A percentile compares a stretch with the other conserved stretches of the same genome.
Conservation (phyloP, 2,888 invertebrate genomes). For the Acronicta leporina region DNA sequence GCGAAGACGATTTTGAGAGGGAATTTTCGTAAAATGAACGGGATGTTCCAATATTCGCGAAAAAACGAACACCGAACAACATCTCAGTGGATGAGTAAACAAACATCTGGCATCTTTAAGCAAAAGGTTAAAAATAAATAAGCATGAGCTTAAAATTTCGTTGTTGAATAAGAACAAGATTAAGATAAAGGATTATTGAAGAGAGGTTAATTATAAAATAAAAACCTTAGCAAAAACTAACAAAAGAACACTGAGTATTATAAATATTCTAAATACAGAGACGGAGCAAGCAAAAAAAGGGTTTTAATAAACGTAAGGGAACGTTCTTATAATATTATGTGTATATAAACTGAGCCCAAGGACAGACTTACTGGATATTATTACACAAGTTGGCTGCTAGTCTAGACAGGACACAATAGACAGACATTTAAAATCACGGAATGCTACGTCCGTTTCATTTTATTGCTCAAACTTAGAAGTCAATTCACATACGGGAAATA, state of each 20-base stretch:
- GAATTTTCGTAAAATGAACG: slow-evolving; percentile 8
- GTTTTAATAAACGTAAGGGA: slow-evolving; percentile 50
- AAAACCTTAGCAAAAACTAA: slow-evolving; percentile 13
- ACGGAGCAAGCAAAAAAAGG: slow-evolving; percentile 40
- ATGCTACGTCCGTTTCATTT: slow-evolving; percentile 46
- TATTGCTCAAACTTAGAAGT: slow-evolving; percentile 50
- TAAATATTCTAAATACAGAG: slow-evolving; percentile 26
- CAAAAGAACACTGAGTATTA: slow-evolving; percentile 14
- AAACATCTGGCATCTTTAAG: slow-evolving; percentile 3
- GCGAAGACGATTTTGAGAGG: slow-evolving; percentile 12
- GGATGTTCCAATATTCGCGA: slow-evolving; percentile 8
- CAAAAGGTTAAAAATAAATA: neutral
- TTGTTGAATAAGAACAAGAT: neutral
- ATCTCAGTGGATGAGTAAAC: slow-evolving; percentile 1
- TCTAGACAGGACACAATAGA: slow-evolving; percentile 57
- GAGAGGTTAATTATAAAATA: slow-evolving; percentile 3
- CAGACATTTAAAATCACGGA: slow-evolving; percentile 53
- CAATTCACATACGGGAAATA: slow-evolving; percentile 44
- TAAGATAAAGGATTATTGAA: neutral
- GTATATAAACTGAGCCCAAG: slow-evolving; percentile 46
- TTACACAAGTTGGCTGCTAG: slow-evolving; percentile 54
- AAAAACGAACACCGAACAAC: neutral
- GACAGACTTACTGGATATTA: slow-evolving; percentile 48
- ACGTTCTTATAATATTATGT: slow-evolving; percentile 34
- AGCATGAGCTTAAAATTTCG: too few species aligned